A percentile compares a stretch with the other conserved stretches of the same genome.
Conservation (phyloP, 2,888 invertebrate genomes). For the Synergus itoensis region DNA sequence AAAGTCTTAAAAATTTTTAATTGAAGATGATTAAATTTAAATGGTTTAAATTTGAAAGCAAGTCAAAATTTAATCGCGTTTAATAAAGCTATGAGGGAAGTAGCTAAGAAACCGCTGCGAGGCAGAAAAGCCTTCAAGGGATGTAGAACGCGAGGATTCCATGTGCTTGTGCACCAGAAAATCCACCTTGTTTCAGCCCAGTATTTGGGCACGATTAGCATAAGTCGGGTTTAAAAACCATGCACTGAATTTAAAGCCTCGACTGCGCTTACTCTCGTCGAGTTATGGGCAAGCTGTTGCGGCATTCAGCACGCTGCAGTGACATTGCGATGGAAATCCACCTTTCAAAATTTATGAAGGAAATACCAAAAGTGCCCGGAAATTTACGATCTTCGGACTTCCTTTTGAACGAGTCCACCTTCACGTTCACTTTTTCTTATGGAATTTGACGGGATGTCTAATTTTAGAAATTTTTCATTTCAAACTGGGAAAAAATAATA, state of each 20-base stretch:
- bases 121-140: not conserved
- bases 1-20: not conserved
- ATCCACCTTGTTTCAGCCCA: constrained; percentile 26
- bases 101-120: not conserved
- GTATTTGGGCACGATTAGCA: constrained; percentile 36
- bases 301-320: constrained; percentile 28
- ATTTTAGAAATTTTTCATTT: too few relatives aligned
- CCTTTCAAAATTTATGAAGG: constrained; percentile 29
- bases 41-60: not conserved
- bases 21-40: not conserved
- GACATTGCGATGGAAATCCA: constrained; percentile 29
- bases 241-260: constrained; percentile 35
- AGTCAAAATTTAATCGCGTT: not conserved
- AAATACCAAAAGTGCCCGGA: constrained; percentile 21
- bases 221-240: constrained; percentile 37
- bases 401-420: not conserved
- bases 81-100: not conserved
- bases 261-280: constrained; percentile 23
- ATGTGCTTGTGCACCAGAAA: constrained; percentile 19
- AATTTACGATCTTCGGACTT: not conserved
- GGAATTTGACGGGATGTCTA: too few relatives aligned
- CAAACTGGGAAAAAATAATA: too few relatives aligned
- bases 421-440: not conserved
- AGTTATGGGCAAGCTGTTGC: constrained; percentile 42
- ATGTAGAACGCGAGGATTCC: not conserved